Evolutionary conservation across 2,113 vertebrate species (phyloP).

Genomic region (Taurulus bubalis): DNA sequence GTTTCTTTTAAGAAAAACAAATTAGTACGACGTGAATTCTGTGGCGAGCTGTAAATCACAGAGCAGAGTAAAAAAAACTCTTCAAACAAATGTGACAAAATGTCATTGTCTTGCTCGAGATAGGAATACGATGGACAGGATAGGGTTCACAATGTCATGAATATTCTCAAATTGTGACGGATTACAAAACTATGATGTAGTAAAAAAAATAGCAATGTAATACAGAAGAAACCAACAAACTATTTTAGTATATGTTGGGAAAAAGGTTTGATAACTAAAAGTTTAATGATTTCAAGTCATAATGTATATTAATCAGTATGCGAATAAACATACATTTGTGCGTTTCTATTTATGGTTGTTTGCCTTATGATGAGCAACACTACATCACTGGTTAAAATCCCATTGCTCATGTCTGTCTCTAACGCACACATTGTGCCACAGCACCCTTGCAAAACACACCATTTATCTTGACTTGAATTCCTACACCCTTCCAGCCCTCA

Average conservation of each 20-base stretch:
- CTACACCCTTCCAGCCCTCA: constrained; percentile 60
- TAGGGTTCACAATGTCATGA: not conserved
- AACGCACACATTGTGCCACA: constrained; percentile 65
- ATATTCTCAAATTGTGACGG: not conserved
- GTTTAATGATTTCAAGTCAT: not conserved
- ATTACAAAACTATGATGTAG: not conserved
- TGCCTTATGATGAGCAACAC: not conserved
- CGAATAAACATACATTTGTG: not conserved
- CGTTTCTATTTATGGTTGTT: constrained; percentile 7
- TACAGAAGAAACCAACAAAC: not conserved
- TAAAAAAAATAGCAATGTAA: not conserved
- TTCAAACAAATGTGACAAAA: constrained; percentile 4
- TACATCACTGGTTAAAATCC: constrained; percentile 15
- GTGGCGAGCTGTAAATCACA: constrained; percentile 8
- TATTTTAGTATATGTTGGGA: not conserved
- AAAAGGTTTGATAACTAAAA: not conserved
- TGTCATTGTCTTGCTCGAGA: not conserved
- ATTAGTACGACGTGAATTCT: not conserved
- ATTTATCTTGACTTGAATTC: constrained; percentile 83
- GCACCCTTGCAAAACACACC: constrained; percentile 77
- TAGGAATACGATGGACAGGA: not conserved
- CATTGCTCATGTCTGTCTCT: constrained; percentile 38
- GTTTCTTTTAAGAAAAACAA: constrained; percentile 13
- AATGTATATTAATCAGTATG: no score
- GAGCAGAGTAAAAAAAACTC: not conserved